Conservation (phyloP, 2,113 vertebrate species). For the Microtus richardsoni region DNA sequence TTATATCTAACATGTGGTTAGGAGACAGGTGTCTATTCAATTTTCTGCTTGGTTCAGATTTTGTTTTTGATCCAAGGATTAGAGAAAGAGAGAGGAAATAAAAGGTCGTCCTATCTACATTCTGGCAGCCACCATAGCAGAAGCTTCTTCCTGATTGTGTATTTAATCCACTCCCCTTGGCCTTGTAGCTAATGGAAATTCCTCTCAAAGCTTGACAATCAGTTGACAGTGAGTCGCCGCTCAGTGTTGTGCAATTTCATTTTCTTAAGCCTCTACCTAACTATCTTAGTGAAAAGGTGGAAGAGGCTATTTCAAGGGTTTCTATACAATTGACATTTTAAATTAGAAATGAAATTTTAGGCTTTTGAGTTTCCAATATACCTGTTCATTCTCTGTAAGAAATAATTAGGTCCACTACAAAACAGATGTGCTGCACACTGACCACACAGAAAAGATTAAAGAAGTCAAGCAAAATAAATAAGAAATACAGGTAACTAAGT, state of each 20-base stretch:
- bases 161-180: slow-evolving; percentile 61
- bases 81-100: slow-evolving; percentile 54
- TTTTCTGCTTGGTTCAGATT: slow-evolving; percentile 62
- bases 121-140: not conserved
- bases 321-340: slow-evolving; percentile 55
- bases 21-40: slow-evolving; percentile 26
- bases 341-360: slow-evolving; percentile 54
- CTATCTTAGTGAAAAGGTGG: slow-evolving; percentile 4
- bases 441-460: not conserved
- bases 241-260: slow-evolving; percentile 52
- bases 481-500: not conserved
- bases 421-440: not conserved
- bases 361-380: not conserved
- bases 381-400: not conserved
- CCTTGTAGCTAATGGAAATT: slow-evolving; percentile 69
- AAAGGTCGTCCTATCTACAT: slow-evolving; percentile 55
- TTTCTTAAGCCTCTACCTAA: slow-evolving; percentile 55
- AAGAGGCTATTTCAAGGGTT: slow-evolving; percentile 39
- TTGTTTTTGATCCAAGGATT: slow-evolving; percentile 66
- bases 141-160: slow-evolving; percentile 27
- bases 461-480: not conserved
- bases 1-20: not conserved
- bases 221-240: slow-evolving; percentile 45
- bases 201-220: slow-evolving; percentile 65
- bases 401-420: slow-evolving; percentile 25